A percentile compares a stretch with the other conserved stretches of the same genome.
phyloP scores from a whole-genome alignment of 2,113 vertebrate genomes.

The Numenius arquata region DNA sequence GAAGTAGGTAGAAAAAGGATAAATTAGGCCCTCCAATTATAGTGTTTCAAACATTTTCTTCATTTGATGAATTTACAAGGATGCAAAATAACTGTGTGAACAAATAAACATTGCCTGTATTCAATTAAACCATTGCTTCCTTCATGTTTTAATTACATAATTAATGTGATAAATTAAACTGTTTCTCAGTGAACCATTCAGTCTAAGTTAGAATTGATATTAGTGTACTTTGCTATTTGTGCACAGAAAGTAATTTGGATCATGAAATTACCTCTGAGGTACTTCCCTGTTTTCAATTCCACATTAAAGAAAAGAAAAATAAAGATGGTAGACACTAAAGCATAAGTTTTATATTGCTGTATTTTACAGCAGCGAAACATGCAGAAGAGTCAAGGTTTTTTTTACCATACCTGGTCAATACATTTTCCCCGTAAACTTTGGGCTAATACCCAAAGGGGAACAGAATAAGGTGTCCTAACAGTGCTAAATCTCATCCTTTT shows the following conservation, averaged over 20 bases:
- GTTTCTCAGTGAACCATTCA: neutral
- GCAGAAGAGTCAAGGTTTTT: neutral
- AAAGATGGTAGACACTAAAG: neutral
- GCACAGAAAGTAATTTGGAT: conserved; percentile 25
- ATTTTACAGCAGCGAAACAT: neutral
- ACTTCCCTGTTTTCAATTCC: neutral
- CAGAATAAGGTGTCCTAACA: neutral
- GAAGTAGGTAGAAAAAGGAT: conserved; percentile 30
- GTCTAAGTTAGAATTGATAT: neutral
- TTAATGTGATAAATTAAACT: conserved; percentile 59
- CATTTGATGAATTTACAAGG: conserved; percentile 36
- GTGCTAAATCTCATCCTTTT: neutral
- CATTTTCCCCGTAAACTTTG: neutral
- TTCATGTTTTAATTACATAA: conserved; percentile 49
- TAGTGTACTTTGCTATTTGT: neutral
- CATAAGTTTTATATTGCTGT: neutral
- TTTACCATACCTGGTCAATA: neutral
- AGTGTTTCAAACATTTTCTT: conserved; percentile 11
- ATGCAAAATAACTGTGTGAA: conserved; percentile 36
- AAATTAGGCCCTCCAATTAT: conserved; percentile 46
- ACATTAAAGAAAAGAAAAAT: neutral
- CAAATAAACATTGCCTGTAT: conserved; percentile 34
- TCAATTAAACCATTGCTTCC: conserved; percentile 47
- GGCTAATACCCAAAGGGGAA: neutral
- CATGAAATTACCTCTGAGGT: neutral